Conservation (phyloP, 2,113 vertebrate species). For the Synchiropus splendidus region DNA sequence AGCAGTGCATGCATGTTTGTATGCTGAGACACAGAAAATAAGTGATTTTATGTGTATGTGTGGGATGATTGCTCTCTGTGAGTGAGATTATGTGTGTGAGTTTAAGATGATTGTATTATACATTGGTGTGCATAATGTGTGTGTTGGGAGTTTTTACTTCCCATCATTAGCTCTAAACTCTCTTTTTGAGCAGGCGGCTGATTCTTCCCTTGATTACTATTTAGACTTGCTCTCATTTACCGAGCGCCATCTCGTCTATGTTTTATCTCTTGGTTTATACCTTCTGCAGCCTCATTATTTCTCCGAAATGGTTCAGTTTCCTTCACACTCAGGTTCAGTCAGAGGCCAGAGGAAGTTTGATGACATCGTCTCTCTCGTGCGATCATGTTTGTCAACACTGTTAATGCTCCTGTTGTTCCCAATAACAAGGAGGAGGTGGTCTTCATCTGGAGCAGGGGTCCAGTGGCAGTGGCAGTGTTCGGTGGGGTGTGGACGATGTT, state of each 20-base stretch:
- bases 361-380: neutral
- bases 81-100: constrained; percentile 14
- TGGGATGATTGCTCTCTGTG: constrained; percentile 11
- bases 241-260: constrained; percentile 55
- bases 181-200: constrained; percentile 84
- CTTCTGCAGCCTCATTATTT: constrained; percentile 34
- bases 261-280: constrained; percentile 45
- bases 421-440: constrained; percentile 17
- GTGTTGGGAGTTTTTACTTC: constrained; percentile 78
- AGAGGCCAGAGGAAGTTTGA: constrained; percentile 25
- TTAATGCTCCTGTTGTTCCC: neutral
- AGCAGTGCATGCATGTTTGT: no score
- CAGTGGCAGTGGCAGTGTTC: constrained; percentile 21
- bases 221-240: constrained; percentile 73
- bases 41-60: constrained; percentile 12
- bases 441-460: constrained; percentile 18
- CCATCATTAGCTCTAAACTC: constrained; percentile 84
- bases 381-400: neutral
- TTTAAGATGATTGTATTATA: constrained; percentile 11
- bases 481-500: constrained; percentile 77
- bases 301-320: constrained; percentile 29
- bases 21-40: neutral
- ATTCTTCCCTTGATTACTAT: constrained; percentile 95
- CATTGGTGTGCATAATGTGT: neutral
- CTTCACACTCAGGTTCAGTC: constrained; percentile 20